These are phyloP conservation scores for Muscicapa striata DNA, from an alignment of 2,797 vertebrate genomes.

Conservation along the genomic window DNA sequence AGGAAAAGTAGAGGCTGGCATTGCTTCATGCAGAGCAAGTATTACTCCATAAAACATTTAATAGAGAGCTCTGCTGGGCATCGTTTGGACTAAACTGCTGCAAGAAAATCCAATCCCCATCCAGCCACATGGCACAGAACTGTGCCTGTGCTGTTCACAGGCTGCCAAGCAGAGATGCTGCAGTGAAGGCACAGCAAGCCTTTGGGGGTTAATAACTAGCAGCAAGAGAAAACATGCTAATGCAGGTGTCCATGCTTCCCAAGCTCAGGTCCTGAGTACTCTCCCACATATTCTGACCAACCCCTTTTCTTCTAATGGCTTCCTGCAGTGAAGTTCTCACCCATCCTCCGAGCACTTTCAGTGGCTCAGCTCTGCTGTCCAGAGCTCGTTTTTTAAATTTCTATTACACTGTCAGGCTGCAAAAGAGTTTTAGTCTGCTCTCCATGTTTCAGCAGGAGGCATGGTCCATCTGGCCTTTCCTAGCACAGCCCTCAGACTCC, in stretches of 20 bases:
- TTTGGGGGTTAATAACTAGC: not conserved
- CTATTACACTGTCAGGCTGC: not conserved
- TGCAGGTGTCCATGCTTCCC: not conserved
- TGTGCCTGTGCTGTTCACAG: not conserved
- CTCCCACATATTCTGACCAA: not conserved
- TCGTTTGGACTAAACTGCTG: constrained; percentile 46
- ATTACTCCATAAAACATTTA: constrained; percentile 57
- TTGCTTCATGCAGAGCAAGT: not conserved
- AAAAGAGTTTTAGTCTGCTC: not conserved
- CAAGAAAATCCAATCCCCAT: constrained; percentile 22
- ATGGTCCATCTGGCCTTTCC: not conserved
- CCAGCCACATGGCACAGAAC: not conserved
- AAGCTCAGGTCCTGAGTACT: not conserved
- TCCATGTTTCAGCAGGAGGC: not conserved
- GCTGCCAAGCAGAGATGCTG: constrained; percentile 1
- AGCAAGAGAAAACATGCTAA: not conserved
- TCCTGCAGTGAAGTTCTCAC: not conserved
- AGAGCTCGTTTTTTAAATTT: not conserved
- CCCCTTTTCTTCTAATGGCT: not conserved
- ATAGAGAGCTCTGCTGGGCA: constrained; percentile 57
- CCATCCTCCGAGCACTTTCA: not conserved
- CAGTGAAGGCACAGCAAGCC: not conserved
- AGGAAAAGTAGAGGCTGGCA: not conserved
- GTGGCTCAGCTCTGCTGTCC: not conserved
- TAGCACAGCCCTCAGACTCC: not conserved